Evolutionary conservation across 1,140 invertebrate genomes (phyloP).

Genomic region (Theocolax elegans): DNA sequence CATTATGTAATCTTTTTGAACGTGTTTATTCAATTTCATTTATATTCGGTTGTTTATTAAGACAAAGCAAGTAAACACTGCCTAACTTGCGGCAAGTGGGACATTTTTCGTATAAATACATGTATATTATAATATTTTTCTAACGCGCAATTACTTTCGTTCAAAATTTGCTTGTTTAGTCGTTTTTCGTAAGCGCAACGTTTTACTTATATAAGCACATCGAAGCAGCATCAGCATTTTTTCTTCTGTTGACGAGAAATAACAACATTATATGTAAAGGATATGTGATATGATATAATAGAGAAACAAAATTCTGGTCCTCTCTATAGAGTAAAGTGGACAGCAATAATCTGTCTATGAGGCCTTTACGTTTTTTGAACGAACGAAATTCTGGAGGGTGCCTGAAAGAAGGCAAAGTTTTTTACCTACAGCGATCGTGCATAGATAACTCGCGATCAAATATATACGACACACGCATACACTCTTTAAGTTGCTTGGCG

Average conservation of each 20-base stretch:
- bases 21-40: too few relatives aligned
- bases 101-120: conserved; percentile 24
- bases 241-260: conserved; percentile 5
- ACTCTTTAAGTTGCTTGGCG: background rate
- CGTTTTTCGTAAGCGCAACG: background rate
- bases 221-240: conserved; percentile 32
- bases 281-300: conserved; percentile 27
- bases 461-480: background rate
- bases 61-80: conserved; percentile 17
- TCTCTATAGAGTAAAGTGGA: conserved; percentile 26
- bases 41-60: background rate
- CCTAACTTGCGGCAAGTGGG: conserved; percentile 20
- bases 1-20: conserved; percentile 6
- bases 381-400: too few relatives aligned
- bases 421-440: background rate
- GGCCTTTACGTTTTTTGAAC: conserved; percentile 38
- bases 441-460: background rate
- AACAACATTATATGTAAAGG: conserved; percentile 21
- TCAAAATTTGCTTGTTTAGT: conserved; percentile 8
- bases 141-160: background rate
- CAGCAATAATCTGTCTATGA: conserved; percentile 28
- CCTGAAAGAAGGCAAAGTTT: conserved; percentile 28
- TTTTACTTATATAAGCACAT: conserved; percentile 28
- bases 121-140: background rate
- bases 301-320: conserved; percentile 31